Evolutionary conservation across 2,888 invertebrate species (phyloP).

Genomic region (Eupithecia vulgata): DNA sequence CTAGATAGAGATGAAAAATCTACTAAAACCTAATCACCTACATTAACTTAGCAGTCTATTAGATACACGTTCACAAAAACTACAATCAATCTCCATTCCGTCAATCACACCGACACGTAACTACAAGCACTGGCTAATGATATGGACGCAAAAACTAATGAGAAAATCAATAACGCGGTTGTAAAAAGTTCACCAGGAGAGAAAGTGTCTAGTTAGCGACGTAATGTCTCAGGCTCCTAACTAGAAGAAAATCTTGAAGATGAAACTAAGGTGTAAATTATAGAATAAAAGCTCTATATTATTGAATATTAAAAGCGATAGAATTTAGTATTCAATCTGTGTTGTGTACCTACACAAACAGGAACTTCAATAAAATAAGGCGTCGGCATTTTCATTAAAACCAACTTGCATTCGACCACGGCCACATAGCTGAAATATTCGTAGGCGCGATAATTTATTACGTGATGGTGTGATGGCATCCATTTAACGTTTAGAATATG

Average conservation of each 20-base stretch:
- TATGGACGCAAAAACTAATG: conserved; percentile 32
- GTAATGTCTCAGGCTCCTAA: conserved; percentile 10
- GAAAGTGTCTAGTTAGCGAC: conserved; percentile 27
- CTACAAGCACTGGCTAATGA: conserved; percentile 26
- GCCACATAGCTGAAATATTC: conserved; percentile 36
- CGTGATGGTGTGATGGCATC: conserved; percentile 57
- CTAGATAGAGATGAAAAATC: conserved; percentile 77
- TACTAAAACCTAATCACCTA: conserved; percentile 57
- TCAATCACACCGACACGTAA: conserved; percentile 55
- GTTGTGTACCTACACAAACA: conserved; percentile 21
- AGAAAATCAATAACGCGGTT: conserved; percentile 30
- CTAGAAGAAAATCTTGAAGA: neutral
- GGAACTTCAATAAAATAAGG: conserved; percentile 22
- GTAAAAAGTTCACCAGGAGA: conserved; percentile 25
- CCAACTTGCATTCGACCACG: conserved; percentile 42
- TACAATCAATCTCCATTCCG: conserved; percentile 57
- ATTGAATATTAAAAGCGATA: neutral
- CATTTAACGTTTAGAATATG: conserved; percentile 56
- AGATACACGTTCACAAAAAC: conserved; percentile 52
- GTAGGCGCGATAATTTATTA: conserved; percentile 40
- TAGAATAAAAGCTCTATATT: neutral
- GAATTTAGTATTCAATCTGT: neutral
- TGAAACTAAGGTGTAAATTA: neutral
- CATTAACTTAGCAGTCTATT: conserved; percentile 75
- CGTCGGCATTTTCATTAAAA: conserved; percentile 40